phyloP scores from a whole-genome alignment of 1,140 invertebrate species.

The Helicoverpa armigera region DNA sequence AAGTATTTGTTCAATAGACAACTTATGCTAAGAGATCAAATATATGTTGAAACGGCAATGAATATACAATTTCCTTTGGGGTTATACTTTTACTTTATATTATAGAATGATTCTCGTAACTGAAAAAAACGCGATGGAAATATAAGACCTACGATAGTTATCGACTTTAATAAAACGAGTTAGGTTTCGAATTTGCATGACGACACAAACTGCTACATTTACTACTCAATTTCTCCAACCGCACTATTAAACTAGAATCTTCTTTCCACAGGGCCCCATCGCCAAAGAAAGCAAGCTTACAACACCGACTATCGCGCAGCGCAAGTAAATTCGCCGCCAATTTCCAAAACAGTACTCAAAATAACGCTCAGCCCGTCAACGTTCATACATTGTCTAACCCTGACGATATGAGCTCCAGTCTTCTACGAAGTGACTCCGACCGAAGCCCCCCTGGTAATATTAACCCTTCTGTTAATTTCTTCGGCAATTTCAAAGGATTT shows the following conservation, averaged over 20 bases:
- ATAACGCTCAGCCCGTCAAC: slow-evolving; percentile 85
- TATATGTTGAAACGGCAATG: too few relatives aligned
- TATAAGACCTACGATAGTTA: too few relatives aligned
- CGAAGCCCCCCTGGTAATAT: slow-evolving; percentile 85
- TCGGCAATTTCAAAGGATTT: slow-evolving; percentile 95
- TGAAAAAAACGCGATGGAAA: too few relatives aligned
- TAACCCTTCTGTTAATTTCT: slow-evolving; percentile 88
- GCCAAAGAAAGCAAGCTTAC: slow-evolving; percentile 81
- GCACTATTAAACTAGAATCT: neutral
- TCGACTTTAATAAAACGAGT: too few relatives aligned
- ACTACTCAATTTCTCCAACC: neutral
- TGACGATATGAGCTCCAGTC: slow-evolving; percentile 88
- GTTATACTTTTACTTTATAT: too few relatives aligned
- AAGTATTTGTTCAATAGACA: too few relatives aligned
- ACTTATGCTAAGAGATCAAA: too few relatives aligned
- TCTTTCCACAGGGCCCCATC: slow-evolving; percentile 75
- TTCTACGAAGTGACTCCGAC: slow-evolving; percentile 85
- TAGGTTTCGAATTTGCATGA: neutral
- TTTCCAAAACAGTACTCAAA: slow-evolving; percentile 74
- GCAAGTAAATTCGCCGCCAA: slow-evolving; percentile 82
- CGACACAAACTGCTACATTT: neutral
- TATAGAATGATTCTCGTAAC: too few relatives aligned
- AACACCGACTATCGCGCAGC: slow-evolving; percentile 79
- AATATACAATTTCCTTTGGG: too few relatives aligned
- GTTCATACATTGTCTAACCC: slow-evolving; percentile 86